Evolutionary conservation across 2,113 vertebrate genomes (phyloP).

Genomic region (Brachypodius melanocephalos): DNA sequence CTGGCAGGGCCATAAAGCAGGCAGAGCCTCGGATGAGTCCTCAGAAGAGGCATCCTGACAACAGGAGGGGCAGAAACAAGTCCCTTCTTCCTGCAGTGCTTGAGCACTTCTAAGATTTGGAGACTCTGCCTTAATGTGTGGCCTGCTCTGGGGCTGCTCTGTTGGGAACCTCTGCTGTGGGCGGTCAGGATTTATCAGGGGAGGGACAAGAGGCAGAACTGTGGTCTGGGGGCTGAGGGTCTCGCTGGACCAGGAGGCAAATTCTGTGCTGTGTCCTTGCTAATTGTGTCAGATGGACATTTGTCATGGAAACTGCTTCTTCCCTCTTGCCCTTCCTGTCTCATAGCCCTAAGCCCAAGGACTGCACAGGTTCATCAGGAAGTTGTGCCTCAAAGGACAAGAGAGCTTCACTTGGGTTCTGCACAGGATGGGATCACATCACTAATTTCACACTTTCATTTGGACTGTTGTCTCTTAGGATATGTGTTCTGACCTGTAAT

Average conservation of each 20-base stretch:
- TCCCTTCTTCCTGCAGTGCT: background rate
- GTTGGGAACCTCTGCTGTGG: background rate
- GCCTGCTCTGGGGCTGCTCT: background rate
- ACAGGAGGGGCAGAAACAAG: background rate
- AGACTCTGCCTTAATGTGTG: background rate
- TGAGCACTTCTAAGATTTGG: background rate
- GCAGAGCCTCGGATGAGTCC: background rate
- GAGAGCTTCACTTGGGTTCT: background rate
- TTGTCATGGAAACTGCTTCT: background rate
- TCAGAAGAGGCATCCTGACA: background rate
- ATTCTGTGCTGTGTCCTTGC: background rate
- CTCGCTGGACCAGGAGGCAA: accelerated
- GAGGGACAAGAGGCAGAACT: background rate
- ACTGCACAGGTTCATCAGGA: background rate
- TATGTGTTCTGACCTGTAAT: background rate
- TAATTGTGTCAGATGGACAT: background rate
- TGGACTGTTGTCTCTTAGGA: background rate
- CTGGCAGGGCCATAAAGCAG: background rate
- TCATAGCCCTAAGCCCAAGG: background rate
- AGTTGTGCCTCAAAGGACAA: background rate
- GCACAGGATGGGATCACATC: background rate
- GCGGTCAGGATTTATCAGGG: background rate
- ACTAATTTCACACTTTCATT: background rate
- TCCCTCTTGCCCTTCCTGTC: background rate
- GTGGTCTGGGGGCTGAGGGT: background rate